Evolutionary conservation across 2,797 vertebrate genomes (phyloP).

Genomic region (Notoglanidium macrostoma): DNA sequence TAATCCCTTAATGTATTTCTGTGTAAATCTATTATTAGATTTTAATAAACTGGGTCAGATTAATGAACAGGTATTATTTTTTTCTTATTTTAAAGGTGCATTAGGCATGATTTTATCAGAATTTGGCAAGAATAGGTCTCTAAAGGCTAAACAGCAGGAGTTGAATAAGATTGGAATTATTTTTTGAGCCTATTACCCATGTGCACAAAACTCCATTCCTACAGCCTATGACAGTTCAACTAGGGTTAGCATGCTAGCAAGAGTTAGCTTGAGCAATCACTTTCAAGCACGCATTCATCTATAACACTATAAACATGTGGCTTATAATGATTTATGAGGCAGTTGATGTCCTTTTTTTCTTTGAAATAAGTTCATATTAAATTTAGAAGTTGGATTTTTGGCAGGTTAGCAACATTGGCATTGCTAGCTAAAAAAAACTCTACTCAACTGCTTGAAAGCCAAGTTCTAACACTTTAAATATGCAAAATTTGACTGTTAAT

Average conservation of each 20-base stretch:
- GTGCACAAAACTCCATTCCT: neutral
- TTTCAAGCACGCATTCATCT: neutral
- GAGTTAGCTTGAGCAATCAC: neutral
- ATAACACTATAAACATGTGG: neutral
- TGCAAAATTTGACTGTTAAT: neutral
- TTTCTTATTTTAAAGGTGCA: neutral
- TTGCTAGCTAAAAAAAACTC: neutral
- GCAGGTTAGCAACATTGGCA: neutral
- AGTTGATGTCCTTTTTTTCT: neutral
- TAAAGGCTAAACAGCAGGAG: neutral
- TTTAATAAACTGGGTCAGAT: neutral
- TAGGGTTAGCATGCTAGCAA: neutral
- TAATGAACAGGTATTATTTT: neutral
- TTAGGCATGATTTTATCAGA: neutral
- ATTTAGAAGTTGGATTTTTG: neutral
- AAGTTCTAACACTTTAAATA: neutral
- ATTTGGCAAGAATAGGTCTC: neutral
- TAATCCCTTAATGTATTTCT: neutral
- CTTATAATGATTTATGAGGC: neutral
- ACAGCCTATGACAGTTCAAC: neutral
- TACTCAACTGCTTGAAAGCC: neutral
- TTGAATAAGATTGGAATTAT: neutral
- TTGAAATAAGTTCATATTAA: neutral
- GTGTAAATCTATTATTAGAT: neutral
- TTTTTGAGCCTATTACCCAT: too few relatives aligned